Evolutionary conservation across 1,140 invertebrate genomes (phyloP).

Genomic region (Stegodyphus dumicola): DNA sequence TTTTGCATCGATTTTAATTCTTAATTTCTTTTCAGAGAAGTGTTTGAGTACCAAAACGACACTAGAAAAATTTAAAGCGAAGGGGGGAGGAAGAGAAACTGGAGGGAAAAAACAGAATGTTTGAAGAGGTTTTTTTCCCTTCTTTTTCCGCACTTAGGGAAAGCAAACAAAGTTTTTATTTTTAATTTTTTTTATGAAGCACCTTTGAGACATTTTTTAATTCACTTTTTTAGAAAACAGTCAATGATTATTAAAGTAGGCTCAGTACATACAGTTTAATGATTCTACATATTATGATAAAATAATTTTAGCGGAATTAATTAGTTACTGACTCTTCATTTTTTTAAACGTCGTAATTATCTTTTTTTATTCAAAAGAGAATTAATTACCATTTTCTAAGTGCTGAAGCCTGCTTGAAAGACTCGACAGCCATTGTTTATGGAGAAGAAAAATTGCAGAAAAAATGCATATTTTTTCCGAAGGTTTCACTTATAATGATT

Average conservation of each 20-base stretch:
- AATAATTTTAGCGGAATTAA: slow-evolving; percentile 47
- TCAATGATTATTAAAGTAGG: slow-evolving; percentile 38
- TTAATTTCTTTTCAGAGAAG: too few species aligned
- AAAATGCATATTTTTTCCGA: slow-evolving; percentile 9
- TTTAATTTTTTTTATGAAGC: not conserved
- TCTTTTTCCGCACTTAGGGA: not conserved
- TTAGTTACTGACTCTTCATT: slow-evolving; percentile 23
- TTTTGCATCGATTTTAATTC: too few species aligned
- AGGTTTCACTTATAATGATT: not conserved
- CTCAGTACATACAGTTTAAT: slow-evolving; percentile 27
- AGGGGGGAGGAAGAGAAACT: not conserved
- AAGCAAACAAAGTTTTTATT: not conserved
- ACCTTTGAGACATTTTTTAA: too few species aligned
- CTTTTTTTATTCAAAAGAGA: slow-evolving; percentile 3
- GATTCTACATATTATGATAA: slow-evolving; percentile 30
- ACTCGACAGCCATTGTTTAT: slow-evolving; percentile 15
- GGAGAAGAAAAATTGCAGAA: not conserved
- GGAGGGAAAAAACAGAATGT: not conserved
- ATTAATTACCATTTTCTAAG: slow-evolving; percentile 36
- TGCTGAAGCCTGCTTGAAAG: not conserved
- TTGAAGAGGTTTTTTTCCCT: not conserved
- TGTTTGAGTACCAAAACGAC: too few species aligned
- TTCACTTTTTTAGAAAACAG: not conserved
- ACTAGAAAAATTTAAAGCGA: not conserved
- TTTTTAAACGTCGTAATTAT: not conserved